Base-by-base conservation (phyloP, 2,888 invertebrate genomes). In the Prosopocoilus inquinatus region DNA sequence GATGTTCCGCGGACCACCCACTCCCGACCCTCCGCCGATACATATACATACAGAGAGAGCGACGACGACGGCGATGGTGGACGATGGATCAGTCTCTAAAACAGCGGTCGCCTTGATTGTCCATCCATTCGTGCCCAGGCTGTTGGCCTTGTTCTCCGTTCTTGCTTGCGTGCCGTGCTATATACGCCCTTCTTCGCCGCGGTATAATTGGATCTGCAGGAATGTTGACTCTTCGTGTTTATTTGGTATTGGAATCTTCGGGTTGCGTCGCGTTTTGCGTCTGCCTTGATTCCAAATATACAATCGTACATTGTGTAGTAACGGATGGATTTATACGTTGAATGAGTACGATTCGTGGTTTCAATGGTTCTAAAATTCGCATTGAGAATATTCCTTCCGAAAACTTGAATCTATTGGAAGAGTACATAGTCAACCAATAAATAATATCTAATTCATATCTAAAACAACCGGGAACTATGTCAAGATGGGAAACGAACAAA, bases 1-100 rank as follows among this genome's bases (percentile, higher is more conserved):
- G 35, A 35, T 46, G 38, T 41, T 47, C 46, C 45, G 36, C 41
- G 33, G 49, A 54, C 54, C 49, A 49, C 54, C 46, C 52, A 52
- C 52, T 47, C 49, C 48, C 48, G 32, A 52, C 49, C 38, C 8
- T n/a, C n/a, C 20, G 20, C 9, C 16, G 11, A 15, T 11, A 41
- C 16, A 16, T n/a, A 41, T 41, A 41, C 41, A 41, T 9, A n/a
- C n/a, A n/a, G n/a, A n/a, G n/a, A n/a, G n/a, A n/a, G n/a, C n/a
- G n/a, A n/a, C n/a, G n/a, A n/a, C n/a, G n/a, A n/a, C 9, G 13
- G 9, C 43, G 43, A 43, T 8, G 16, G 5, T 13, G 43, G 9
- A 2, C 43, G 20, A 43, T 43, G 12, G 20, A 13, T 16, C 20
- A 41, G 20, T 43, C 16, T 43, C 16, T 28, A 28, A 28, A 28